These are phyloP conservation scores for Podarcis cretensis DNA, from an alignment of 2,113 vertebrate species.

Conservation along the genomic window DNA sequence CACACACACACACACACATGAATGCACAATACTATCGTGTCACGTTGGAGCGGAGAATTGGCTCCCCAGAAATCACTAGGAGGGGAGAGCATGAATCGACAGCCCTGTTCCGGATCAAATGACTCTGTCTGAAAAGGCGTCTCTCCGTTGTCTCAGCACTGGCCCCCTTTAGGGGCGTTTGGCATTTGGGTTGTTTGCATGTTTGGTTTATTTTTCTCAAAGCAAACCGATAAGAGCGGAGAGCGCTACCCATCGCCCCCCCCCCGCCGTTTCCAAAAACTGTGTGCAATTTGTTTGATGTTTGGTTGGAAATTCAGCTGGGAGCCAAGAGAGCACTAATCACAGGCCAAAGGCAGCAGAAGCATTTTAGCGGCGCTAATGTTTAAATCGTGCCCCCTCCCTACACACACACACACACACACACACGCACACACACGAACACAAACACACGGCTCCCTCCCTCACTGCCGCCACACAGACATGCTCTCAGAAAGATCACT, in stretches of 20 bases:
- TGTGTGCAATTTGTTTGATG: not conserved
- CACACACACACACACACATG: not conserved
- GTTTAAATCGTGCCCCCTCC: not conserved
- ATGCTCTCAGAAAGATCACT: slow-evolving; percentile 14
- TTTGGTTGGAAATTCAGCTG: slow-evolving; percentile 24
- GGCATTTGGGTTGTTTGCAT: not conserved
- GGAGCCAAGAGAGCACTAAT: not conserved
- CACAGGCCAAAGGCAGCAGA: not conserved
- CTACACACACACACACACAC: not conserved
- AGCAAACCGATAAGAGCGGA: not conserved
- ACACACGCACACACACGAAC: no score
- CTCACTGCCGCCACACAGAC: not conserved
- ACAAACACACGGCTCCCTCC: not conserved
- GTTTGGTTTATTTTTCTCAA: not conserved
- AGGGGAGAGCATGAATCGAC: no score
- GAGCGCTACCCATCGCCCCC: not conserved
- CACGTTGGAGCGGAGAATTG: not conserved
- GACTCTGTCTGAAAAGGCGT: not conserved
- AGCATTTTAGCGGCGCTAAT: not conserved
- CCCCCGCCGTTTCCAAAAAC: not conserved
- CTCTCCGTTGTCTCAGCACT: no score
- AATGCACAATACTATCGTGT: not conserved
- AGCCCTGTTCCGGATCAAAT: not conserved
- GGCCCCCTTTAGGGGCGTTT: not conserved
- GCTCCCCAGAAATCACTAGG: not conserved